Evolutionary conservation across 2,888 invertebrate genomes (phyloP).

Genomic region (Oasisia sp.): DNA sequence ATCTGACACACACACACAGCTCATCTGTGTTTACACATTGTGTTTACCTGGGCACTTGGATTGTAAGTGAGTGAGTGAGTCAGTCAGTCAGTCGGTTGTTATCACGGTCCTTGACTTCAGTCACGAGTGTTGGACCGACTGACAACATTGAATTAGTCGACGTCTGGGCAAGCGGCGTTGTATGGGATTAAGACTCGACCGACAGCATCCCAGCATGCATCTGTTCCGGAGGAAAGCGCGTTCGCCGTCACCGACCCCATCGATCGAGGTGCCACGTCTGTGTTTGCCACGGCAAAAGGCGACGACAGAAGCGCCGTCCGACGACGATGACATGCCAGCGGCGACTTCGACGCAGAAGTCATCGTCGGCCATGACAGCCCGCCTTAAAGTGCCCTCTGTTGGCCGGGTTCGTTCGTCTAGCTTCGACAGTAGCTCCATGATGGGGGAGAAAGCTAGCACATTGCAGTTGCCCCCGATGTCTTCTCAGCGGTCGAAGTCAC

Average conservation of each 20-base stretch:
- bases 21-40: background rate
- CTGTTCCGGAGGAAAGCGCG: slow-evolving; percentile 11
- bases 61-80: background rate
- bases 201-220: background rate
- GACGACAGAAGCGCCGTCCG: background rate
- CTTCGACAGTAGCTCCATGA: slow-evolving; percentile 55
- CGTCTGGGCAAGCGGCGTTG: background rate
- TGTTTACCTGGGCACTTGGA: background rate
- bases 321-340: slow-evolving; percentile 22
- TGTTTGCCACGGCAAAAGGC: slow-evolving; percentile 22
- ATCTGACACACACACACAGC: background rate
- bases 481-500: slow-evolving; percentile 51
- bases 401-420: slow-evolving; percentile 54
- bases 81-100: too few relatives aligned
- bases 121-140: background rate
- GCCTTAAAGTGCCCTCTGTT: slow-evolving; percentile 49
- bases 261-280: background rate
- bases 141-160: background rate
- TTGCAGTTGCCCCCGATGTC: slow-evolving; percentile 44
- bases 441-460: slow-evolving; percentile 32
- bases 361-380: background rate
- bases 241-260: background rate
- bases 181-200: background rate
- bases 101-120: background rate
- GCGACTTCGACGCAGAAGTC: background rate